These are phyloP conservation scores for Sciurus vulgaris DNA, from an alignment of 2,797 vertebrate genomes.

Conservation along the genomic window DNA sequence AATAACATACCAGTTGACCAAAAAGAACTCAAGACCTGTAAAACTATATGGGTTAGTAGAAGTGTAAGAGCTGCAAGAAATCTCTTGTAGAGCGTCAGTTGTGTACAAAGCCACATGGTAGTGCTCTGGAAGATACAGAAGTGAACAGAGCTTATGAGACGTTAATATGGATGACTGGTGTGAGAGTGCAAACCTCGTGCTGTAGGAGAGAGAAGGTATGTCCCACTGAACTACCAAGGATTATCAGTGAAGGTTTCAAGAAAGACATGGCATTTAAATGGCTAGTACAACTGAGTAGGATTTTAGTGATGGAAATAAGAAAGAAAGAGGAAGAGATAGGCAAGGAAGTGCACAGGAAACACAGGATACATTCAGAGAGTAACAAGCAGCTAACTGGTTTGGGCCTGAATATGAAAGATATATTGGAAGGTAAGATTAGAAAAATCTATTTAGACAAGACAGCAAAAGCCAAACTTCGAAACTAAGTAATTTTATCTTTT, in stretches of 20 bases:
- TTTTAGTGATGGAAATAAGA: not conserved
- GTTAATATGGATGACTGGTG: not conserved
- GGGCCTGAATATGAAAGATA: not conserved
- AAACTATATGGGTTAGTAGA: not conserved
- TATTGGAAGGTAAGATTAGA: not conserved
- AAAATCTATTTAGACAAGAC: not conserved
- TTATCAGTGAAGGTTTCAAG: not conserved
- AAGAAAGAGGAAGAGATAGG: not conserved
- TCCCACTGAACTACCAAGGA: not conserved
- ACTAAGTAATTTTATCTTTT: constrained; percentile 23
- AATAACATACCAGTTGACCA: not conserved
- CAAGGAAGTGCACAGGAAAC: not conserved
- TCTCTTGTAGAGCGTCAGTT: not conserved
- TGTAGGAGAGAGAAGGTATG: not conserved
- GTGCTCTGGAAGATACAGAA: not conserved
- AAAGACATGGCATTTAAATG: not conserved
- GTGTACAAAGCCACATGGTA: not conserved
- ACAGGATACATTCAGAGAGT: not conserved
- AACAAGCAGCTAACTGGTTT: not conserved
- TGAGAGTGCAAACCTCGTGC: not conserved
- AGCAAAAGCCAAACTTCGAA: constrained; percentile 26
- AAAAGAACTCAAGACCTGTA: not conserved
- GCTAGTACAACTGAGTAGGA: not conserved
- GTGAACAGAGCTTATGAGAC: not conserved
- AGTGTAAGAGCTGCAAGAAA: not conserved